A percentile compares a stretch with the other conserved stretches of the same genome.
Conservation (phyloP, 2,797 vertebrate genomes). For the Paguma larvata region DNA sequence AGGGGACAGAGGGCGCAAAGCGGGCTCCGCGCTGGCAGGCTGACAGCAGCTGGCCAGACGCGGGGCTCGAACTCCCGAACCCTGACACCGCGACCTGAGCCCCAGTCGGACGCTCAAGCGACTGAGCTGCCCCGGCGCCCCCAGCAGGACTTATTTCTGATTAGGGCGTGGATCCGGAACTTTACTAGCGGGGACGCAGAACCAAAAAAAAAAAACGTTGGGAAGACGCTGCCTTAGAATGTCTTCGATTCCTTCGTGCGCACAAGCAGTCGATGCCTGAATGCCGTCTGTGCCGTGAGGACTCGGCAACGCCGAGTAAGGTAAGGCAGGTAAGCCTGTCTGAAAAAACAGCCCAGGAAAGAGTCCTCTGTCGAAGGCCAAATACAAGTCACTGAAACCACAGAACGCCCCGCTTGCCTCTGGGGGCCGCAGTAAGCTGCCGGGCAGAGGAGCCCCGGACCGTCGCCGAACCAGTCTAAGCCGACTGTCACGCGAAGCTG, state of each 20-base stretch:
- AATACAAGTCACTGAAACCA: not conserved
- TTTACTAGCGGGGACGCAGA: not conserved
- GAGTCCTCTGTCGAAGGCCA: slow-evolving; percentile 36
- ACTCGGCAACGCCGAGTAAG: too few species aligned
- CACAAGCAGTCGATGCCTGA: not conserved
- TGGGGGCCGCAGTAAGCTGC: fast-evolving
- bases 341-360: not conserved
- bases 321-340: not conserved
- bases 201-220: not conserved
- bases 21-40: too few species aligned
- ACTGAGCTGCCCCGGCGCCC: too few species aligned
- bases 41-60: too few species aligned
- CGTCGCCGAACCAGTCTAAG: fast-evolving
- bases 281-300: not conserved
- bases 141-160: not conserved
- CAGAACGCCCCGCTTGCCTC: not conserved
- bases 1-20: too few species aligned
- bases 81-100: too few species aligned
- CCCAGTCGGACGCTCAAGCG: too few species aligned
- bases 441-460: fast-evolving
- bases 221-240: not conserved
- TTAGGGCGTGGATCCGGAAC: not conserved
- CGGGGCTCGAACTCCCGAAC: too few species aligned
- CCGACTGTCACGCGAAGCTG: not conserved
- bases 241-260: fast-evolving